These are phyloP conservation scores for Gandaritis pyraliata DNA, from an alignment of 2,888 invertebrate species.

Conservation along the genomic window DNA sequence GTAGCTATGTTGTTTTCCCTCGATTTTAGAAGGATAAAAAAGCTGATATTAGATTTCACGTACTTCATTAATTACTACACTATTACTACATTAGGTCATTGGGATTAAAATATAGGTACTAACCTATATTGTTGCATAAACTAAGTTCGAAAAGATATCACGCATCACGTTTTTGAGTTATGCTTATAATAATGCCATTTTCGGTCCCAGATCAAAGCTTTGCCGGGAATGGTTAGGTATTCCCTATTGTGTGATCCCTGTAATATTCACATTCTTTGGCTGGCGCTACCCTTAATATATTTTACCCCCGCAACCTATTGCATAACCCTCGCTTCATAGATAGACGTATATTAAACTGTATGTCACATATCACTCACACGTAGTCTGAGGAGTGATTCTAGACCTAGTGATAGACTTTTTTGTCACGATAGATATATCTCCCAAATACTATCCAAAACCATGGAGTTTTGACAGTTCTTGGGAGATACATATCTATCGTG, in stretches of 20 bases:
- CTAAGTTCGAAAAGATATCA: background rate
- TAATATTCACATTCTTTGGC: constrained; percentile 37
- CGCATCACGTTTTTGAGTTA: background rate
- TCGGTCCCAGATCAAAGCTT: constrained; percentile 23
- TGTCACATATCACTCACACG: background rate
- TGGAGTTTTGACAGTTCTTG: too few species aligned
- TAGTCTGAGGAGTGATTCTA: background rate
- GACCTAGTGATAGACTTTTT: too few species aligned
- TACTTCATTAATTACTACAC: too few species aligned
- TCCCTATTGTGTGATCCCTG: constrained; percentile 32
- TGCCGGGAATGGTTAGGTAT: constrained; percentile 25
- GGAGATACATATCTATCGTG: too few species aligned
- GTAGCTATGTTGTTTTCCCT: too few species aligned
- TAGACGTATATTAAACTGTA: constrained; percentile 2
- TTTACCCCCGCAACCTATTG: constrained; percentile 21
- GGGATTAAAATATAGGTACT: too few species aligned
- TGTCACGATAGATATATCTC: too few species aligned
- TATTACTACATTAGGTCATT: too few species aligned
- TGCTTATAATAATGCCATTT: constrained; percentile 9
- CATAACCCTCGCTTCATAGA: constrained; percentile 9
- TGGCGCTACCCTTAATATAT: constrained; percentile 35
- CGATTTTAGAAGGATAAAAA: too few species aligned
- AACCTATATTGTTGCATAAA: too few species aligned
- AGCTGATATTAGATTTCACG: too few species aligned
- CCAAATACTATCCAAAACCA: too few species aligned